Base-by-base conservation (phyloP, 2,797 vertebrate species). In the Cryptoblepharus egeriae region DNA sequence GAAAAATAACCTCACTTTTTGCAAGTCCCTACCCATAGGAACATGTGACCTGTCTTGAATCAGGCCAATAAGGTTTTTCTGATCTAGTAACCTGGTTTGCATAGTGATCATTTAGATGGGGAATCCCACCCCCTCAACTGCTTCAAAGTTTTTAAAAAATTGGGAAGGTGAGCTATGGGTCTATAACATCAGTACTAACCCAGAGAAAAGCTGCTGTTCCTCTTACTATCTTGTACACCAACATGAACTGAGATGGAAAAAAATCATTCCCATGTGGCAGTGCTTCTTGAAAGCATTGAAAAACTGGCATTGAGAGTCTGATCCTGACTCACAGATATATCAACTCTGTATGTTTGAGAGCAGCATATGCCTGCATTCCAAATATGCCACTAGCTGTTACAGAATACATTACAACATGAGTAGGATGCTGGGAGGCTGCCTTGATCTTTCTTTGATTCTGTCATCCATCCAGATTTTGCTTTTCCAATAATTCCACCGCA, bases 401-500 rank as follows among this genome's bases (percentile, higher is more conserved):
- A 84, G 82, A 72, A 88, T 89, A 80, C 58, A 60, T 73, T 67
- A 32, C 35, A 37, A 42, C 32, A 55, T 65, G 86, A 82, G 77
- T 16, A 84, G 63, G 52, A 60, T 58, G 24, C 42, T 77, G 80
- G 72, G 32, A 39, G 80, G 63, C 86, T 63, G 80, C 7, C 32
- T 77, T 77, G 68, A 65, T 78, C 45, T 71, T 64, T 64, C 28
- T 64, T 55, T 63, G 63, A 64, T 55, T 55, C 26, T 83, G 26
- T 73, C 32, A 42, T 67, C 63, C 13, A 45, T 32, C 39, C 55
- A 49, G 20, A 80, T 91, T 86, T 76, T 70, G 0, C 0, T 70
- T 75, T 80, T 78, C 83, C 90, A 80, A 91, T 90, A 89, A 87
- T 86, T 79, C 80, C 2, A 0, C 45, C 83, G 81, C 76, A 83